Base-by-base conservation (phyloP, 1,140 invertebrate species). In the Tetragnatha versicolor region DNA sequence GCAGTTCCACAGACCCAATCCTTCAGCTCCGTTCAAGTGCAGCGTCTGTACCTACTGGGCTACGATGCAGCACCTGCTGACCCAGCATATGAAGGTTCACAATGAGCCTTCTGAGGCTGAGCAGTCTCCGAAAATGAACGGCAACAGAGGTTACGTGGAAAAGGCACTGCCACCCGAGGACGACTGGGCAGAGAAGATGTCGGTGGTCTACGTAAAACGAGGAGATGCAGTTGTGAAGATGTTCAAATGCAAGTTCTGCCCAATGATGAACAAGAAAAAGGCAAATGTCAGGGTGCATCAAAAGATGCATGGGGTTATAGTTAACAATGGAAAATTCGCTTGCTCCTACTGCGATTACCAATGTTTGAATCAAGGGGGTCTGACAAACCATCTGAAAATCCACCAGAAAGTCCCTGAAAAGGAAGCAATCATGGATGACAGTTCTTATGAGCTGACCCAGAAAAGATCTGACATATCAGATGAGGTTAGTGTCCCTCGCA, bases 241-340 rank as follows among this genome's bases (percentile, higher is more conserved):
- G 90, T 92, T 92, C 82, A 93, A 94, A 83, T 96, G 93, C 83
- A 88, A 92, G 35, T 92, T 90, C 83, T 95, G 94, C 85, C 93
- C 94, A 0, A 93, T 94, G 84, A 91, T 93, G 1, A 94, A 94
- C 83, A 92, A 86, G 27, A 81, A 85, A 25, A 78, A 82, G 6
- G 90, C 91, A 37, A 93, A 93, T 84, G 92, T 95, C 35, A 89
- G 90, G n/a, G 92, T 93, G 80, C 94, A 96, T 85, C 93, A 95
- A 84, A 91, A 91, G 84, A 93, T 95, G 90, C 94, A 95, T 85
- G 88, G 88, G n/a, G 82, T 86, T 9, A 81, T 82, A 47, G 65
- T 60, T 7, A 75, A 78, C 20, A 31, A 58, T 61, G 60, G 63
- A 12, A 78, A 79, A 42, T 81, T 72, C 61, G 86, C 81, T 87